phyloP scores from a whole-genome alignment of 2,888 invertebrate genomes.

The Malachius bipustulatus region DNA sequence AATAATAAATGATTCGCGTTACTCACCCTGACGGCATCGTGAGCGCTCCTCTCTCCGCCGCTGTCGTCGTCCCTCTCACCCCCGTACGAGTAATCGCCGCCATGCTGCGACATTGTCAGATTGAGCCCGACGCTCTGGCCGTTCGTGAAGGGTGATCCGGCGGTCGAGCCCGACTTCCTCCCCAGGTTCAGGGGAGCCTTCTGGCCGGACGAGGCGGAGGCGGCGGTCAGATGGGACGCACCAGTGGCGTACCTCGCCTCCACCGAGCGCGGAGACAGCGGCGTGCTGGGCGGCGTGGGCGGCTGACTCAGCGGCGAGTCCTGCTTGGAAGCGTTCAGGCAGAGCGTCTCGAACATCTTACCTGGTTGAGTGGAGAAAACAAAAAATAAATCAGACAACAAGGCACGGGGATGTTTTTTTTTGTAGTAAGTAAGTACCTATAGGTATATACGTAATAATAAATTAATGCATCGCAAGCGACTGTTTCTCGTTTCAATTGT shows the following conservation, averaged over 20 bases:
- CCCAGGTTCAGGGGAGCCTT: constrained; percentile 30
- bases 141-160: constrained; percentile 5
- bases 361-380: too few relatives aligned
- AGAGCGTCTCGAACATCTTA: constrained; percentile 39
- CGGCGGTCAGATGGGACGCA: constrained; percentile 25
- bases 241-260: constrained; percentile 22
- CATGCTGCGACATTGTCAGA: constrained; percentile 3
- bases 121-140: constrained; percentile 4
- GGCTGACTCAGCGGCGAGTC: constrained; percentile 36
- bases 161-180: constrained; percentile 11
- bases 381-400: too few relatives aligned
- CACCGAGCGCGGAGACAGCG: constrained; percentile 34
- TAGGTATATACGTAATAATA: too few relatives aligned
- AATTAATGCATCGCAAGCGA: too few relatives aligned
- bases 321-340: constrained; percentile 23
- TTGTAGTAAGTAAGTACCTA: too few relatives aligned
- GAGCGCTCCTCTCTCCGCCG: neutral
- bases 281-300: constrained; percentile 41
- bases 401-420: too few relatives aligned
- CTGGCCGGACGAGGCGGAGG: constrained; percentile 31
- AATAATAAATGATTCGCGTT: too few relatives aligned
- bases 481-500: too few relatives aligned
- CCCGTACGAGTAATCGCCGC: neutral
- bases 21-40: constrained; percentile 5
- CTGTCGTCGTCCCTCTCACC: neutral